A percentile compares a stretch with the other conserved stretches of the same genome.
Evolutionary conservation across 2,888 invertebrate species (phyloP).

Genomic region (Tuta absoluta): DNA sequence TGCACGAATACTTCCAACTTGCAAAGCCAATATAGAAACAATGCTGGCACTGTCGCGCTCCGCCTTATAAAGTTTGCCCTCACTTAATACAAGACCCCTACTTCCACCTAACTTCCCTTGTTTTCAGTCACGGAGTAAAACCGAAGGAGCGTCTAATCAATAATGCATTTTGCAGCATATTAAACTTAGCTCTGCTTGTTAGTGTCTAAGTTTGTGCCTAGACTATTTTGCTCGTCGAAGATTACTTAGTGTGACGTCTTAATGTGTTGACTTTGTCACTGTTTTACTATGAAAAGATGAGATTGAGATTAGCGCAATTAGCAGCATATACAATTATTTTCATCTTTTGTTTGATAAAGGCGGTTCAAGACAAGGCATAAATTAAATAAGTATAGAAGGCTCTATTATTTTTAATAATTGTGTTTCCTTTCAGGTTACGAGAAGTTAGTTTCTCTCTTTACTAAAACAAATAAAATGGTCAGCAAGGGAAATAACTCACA

Average conservation of each 20-base stretch:
- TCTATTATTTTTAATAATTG: too few relatives aligned
- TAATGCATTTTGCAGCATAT: slow-evolving; percentile 38
- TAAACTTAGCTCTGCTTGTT: slow-evolving; percentile 21
- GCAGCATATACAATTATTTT: too few relatives aligned
- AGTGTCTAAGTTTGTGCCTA: slow-evolving; percentile 25
- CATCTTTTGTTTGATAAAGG: too few relatives aligned
- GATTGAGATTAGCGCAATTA: not conserved
- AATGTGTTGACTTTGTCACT: not conserved
- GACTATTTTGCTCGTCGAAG: slow-evolving; percentile 7
- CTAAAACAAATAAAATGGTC: not conserved
- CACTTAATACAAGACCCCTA: slow-evolving; percentile 48
- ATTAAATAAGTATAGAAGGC: too few relatives aligned
- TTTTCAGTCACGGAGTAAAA: slow-evolving; percentile 45
- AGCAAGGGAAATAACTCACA: slow-evolving; percentile 15
- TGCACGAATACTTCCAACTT: slow-evolving; percentile 60
- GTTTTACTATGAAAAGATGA: not conserved
- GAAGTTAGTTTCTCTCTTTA: not conserved
- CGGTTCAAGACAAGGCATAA: too few relatives aligned
- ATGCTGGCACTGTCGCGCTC: slow-evolving; percentile 57
- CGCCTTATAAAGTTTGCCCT: slow-evolving; percentile 60
- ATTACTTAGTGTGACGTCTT: not conserved
- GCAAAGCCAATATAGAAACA: slow-evolving; percentile 67
- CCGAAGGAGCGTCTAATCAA: slow-evolving; percentile 47
- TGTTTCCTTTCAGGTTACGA: too few relatives aligned
- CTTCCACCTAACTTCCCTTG: slow-evolving; percentile 38